These are phyloP conservation scores for Dendrocincla tyrannina DNA, from an alignment of 2,797 vertebrate species.

Conservation along the genomic window DNA sequence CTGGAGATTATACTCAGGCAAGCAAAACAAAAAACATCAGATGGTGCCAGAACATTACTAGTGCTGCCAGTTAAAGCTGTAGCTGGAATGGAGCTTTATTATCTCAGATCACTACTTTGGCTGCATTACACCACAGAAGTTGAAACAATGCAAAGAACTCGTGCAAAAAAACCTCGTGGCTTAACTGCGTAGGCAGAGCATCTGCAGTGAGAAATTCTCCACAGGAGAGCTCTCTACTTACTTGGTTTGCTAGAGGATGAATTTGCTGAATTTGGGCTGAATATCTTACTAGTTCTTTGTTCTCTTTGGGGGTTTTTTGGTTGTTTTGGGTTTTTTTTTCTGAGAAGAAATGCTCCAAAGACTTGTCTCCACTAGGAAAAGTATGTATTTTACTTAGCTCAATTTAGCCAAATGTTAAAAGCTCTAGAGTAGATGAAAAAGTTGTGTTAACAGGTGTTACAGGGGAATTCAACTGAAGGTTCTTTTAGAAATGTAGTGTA, in stretches of 20 bases:
- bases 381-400: neutral
- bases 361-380: neutral
- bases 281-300: neutral
- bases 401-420: neutral
- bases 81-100: conserved; percentile 4
- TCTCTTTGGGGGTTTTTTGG: neutral
- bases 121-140: neutral
- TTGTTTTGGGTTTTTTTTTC: neutral
- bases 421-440: neutral
- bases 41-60: conserved; percentile 56
- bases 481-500: neutral
- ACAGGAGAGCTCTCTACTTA: neutral
- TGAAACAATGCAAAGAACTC: neutral
- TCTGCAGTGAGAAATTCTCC: neutral
- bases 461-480: neutral
- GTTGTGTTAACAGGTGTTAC: neutral
- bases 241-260: neutral
- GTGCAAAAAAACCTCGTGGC: neutral
- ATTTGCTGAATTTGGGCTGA: neutral
- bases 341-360: neutral
- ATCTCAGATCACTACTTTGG: neutral
- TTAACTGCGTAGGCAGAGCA: neutral
- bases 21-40: conserved; percentile 61
- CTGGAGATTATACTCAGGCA: conserved; percentile 45
- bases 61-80: conserved; percentile 45